These are phyloP conservation scores for Chunga burmeisteri DNA, from an alignment of 2,113 vertebrate species.

Conservation along the genomic window DNA sequence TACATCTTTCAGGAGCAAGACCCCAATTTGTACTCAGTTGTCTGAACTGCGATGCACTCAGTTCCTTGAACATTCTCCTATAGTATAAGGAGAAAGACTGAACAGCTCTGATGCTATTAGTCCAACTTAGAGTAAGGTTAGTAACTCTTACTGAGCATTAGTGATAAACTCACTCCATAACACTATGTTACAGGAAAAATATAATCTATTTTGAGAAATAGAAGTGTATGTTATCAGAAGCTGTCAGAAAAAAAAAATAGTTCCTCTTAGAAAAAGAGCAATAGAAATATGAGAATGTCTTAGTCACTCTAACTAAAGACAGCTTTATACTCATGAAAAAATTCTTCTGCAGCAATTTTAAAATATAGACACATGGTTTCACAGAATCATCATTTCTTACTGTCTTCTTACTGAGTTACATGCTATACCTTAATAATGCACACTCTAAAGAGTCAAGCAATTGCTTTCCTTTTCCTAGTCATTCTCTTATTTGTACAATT, in stretches of 20 bases:
- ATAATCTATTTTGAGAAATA: neutral
- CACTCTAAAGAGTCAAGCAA: neutral
- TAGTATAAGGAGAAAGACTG: neutral
- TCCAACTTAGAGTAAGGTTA: neutral
- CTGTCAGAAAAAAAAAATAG: neutral
- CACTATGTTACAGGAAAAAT: neutral
- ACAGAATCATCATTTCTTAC: neutral
- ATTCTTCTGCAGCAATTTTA: neutral
- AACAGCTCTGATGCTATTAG: neutral
- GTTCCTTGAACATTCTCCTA: neutral
- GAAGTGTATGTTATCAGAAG: neutral
- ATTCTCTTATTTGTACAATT: neutral
- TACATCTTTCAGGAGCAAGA: neutral
- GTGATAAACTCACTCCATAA: neutral
- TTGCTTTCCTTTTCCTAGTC: neutral
- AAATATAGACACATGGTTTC: neutral
- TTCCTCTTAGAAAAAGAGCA: neutral
- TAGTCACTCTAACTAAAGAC: neutral
- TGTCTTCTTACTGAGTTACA: neutral
- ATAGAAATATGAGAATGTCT: neutral
- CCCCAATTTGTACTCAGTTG: neutral
- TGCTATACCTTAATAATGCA: neutral
- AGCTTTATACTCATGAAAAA: neutral
- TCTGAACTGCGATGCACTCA: neutral
- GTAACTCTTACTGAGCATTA: neutral